Percentiles rank a stretch among this genome's conserved stretches.
phyloP scores from a whole-genome alignment of 2,888 invertebrate genomes.

The Drosophila austrosaltans region DNA sequence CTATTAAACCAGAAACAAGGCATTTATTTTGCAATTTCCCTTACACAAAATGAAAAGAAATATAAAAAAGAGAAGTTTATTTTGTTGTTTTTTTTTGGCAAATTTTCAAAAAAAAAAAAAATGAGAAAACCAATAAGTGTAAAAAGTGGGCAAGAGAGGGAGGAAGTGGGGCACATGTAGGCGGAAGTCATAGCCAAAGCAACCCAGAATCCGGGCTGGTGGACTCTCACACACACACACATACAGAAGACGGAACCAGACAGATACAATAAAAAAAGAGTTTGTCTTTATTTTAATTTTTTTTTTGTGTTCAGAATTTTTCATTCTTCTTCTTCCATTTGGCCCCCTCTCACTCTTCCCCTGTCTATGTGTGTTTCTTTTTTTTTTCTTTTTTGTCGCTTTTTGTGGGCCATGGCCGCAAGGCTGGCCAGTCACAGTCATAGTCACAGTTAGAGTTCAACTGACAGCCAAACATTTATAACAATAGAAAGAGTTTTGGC shows the following conservation, averaged over 20 bases:
- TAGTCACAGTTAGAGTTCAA: conserved; percentile 54
- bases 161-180: conserved; percentile 17
- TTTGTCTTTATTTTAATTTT: conserved; percentile 42
- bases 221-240: conserved; percentile 41
- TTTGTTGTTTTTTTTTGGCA: conserved; percentile 47
- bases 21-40: conserved; percentile 75
- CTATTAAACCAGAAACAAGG: conserved; percentile 72
- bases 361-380: not conserved
- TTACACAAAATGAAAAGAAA: conserved; percentile 37
- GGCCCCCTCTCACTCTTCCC: not conserved
- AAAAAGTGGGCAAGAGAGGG: conserved; percentile 2
- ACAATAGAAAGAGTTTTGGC: conserved; percentile 53
- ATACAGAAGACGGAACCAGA: conserved; percentile 17
- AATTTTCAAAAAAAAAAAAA: conserved; percentile 61
- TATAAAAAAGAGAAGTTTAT: conserved; percentile 48
- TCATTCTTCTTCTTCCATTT: not conserved
- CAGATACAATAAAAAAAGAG: conserved; percentile 43
- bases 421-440: conserved; percentile 40
- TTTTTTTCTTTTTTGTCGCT: conserved; percentile 1
- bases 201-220: conserved; percentile 35
- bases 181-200: conserved; percentile 59
- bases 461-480: conserved; percentile 71
- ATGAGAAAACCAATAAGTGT: conserved; percentile 50
- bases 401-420: conserved; percentile 58
- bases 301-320: conserved; percentile 13